These are phyloP conservation scores for Glyptemys insculpta DNA, from an alignment of 2,797 vertebrate genomes.

Conservation along the genomic window DNA sequence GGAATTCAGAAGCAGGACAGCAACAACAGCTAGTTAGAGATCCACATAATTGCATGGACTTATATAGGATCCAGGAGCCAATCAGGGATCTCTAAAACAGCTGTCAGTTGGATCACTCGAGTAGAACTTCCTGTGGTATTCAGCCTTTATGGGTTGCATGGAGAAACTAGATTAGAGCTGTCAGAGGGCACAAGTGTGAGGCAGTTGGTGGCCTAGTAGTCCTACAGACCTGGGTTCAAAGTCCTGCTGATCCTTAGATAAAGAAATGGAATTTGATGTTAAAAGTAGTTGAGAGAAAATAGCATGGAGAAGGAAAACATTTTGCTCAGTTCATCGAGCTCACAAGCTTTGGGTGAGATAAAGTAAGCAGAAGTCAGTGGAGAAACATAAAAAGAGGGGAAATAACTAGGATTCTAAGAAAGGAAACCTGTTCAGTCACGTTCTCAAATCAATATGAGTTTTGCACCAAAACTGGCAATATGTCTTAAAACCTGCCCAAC, in stretches of 20 bases:
- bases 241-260: neutral
- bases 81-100: neutral
- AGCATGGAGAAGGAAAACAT: neutral
- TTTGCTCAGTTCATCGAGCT: neutral
- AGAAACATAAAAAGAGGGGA: neutral
- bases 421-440: accelerated
- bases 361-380: neutral
- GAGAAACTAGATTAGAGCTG: neutral
- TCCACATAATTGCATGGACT: neutral
- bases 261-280: constrained; percentile 22
- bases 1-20: neutral
- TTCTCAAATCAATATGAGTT: neutral
- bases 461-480: neutral
- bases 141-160: neutral
- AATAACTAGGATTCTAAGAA: neutral
- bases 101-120: neutral
- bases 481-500: neutral
- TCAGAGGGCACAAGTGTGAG: neutral
- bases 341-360: neutral
- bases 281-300: constrained; percentile 27
- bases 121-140: neutral
- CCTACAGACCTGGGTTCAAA: neutral
- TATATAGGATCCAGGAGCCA: neutral
- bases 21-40: neutral
- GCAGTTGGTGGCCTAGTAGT: neutral